Base-by-base conservation (phyloP, 2,888 invertebrate genomes). In the Euplagia quadripunctaria region DNA sequence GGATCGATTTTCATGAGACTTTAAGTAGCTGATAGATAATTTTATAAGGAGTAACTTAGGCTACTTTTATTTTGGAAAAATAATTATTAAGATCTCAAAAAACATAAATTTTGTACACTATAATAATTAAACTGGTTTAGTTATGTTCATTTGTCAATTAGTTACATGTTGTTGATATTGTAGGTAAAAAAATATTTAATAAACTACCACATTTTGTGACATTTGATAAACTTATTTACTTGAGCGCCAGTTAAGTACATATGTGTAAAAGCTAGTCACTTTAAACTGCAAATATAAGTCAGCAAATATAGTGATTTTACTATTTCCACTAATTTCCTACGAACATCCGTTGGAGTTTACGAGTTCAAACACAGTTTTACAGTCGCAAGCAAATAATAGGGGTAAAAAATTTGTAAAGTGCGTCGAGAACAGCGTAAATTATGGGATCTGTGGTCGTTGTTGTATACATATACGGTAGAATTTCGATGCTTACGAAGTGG, bases 371-470 rank as follows among this genome's bases (percentile, higher is more conserved):
- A 85, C 79, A 82, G 75, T 80, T 85, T 79, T 86, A 87, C 85
- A 86, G 80, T 84, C 86, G 85, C 83, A 87, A 89, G 87, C 85
- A 88, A 88, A 88, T 85, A 87, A 83, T 78, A 79, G 74, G 73
- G 78, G 73, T 82, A 80, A 86, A 83, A 82, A 86, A 84, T 78
- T 77, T 77, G 78, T 77, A 77, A 71, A 74, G 68, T 64, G 43
- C 16, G 64, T 49, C 41, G 46, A 75, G 43, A 71, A 70, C 75
- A 81, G 74, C 77, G 72, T 74, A 84, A 83, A 78, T 83, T 78
- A 82, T 66, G 70, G 64, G 71, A 71, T 74, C 52, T 51, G 58
- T 61, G 64, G 64, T 31, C 17, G 61, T 42, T 68, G 8, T 63
- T 55, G 31, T 58, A 41, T n/a, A 55, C 55, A n/a, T 51, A 52